Percentiles rank a stretch among this genome's conserved stretches.
Conservation (phyloP, 1,140 invertebrate genomes). For the Colletes latitarsis region DNA sequence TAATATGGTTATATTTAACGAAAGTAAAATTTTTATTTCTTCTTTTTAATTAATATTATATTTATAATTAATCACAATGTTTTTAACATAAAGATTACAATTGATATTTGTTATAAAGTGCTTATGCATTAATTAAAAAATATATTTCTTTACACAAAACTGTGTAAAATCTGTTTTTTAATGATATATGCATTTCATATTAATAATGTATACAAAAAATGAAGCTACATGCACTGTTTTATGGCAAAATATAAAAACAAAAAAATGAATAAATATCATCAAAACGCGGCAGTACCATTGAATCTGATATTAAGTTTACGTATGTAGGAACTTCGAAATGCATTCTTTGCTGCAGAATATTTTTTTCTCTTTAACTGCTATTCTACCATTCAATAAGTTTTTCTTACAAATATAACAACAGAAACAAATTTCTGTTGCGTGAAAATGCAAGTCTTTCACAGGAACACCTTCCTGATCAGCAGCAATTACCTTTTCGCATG, state of each 20-base stretch:
- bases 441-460: conserved; percentile 89
- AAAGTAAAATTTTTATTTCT: not conserved
- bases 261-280: not conserved
- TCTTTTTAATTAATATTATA: not conserved
- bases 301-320: not conserved
- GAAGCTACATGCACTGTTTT: not conserved
- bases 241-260: conserved; percentile 25
- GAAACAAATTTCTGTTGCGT: conserved; percentile 88
- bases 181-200: not conserved
- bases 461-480: conserved; percentile 89
- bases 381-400: conserved; percentile 85
- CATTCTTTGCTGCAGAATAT: conserved; percentile 85
- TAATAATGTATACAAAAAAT: not conserved
- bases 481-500: conserved; percentile 87
- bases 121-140: conserved; percentile 25
- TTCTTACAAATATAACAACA: conserved; percentile 87
- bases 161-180: conserved; percentile 10
- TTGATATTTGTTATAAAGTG: conserved; percentile 14
- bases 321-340: conserved; percentile 69
- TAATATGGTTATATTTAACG: conserved; percentile 3
- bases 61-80: conserved; percentile 1
- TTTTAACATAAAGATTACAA: conserved; percentile 7
- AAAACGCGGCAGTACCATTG: conserved; percentile 1
- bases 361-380: conserved; percentile 86
- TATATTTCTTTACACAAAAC: conserved; percentile 29